Percentiles rank a stretch among this genome's conserved stretches.
Conservation (phyloP, 2,113 vertebrate genomes). For the Melanocharis versteri region DNA sequence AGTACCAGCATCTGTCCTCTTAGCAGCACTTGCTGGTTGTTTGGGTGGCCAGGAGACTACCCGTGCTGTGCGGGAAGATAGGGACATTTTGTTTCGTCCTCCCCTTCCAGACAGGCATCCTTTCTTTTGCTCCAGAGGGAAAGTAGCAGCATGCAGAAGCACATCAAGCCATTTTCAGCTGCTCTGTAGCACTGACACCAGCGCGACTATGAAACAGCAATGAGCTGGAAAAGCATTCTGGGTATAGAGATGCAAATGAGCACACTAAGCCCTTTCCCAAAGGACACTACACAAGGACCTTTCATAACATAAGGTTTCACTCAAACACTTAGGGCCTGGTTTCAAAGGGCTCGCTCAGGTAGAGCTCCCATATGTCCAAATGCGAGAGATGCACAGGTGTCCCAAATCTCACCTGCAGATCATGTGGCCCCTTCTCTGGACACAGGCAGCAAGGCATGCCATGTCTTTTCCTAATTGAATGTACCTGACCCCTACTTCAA, state of each 20-base stretch:
- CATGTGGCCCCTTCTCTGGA: background rate
- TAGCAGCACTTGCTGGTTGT: background rate
- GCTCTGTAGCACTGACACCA: constrained; percentile 54
- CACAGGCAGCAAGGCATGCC: background rate
- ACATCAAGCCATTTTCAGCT: constrained; percentile 58
- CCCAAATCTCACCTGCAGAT: background rate
- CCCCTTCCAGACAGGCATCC: background rate
- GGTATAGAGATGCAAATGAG: constrained; percentile 68
- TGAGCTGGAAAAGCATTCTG: constrained; percentile 67
- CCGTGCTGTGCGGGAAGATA: background rate
- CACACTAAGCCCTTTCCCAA: constrained; percentile 56
- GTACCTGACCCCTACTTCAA: background rate
- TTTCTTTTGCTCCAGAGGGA: constrained; percentile 44
- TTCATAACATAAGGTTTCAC: constrained; percentile 29
- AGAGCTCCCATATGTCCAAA: background rate
- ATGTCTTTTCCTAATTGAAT: background rate
- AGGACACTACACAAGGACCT: constrained; percentile 36
- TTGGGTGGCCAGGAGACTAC: constrained; percentile 44
- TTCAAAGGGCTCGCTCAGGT: background rate
- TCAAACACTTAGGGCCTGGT: background rate
- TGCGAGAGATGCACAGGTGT: accelerated
- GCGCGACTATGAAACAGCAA: constrained; percentile 48
- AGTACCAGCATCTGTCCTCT: constrained; percentile 33
- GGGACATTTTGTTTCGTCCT: background rate
- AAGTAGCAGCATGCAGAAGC: constrained; percentile 36